phyloP scores from a whole-genome alignment of 1,140 invertebrate genomes.

The Dinoponera quadriceps region DNA sequence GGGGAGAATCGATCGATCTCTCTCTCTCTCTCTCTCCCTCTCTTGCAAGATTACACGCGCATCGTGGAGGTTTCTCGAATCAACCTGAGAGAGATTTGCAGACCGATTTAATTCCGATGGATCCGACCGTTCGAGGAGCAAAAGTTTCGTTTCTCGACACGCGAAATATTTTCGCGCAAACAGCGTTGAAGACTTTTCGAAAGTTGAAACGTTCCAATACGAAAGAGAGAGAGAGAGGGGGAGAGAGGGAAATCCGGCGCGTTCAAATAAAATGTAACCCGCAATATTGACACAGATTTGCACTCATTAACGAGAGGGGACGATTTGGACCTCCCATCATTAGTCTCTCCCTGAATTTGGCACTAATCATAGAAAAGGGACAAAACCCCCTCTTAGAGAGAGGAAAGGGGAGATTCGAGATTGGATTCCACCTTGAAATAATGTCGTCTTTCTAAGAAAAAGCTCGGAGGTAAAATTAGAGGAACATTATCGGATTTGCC shows the following conservation, averaged over 20 bases:
- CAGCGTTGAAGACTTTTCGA: background rate
- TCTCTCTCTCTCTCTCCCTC: no score
- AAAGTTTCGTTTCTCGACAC: background rate
- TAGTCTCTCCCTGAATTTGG: background rate
- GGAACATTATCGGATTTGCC: conserved; percentile 41
- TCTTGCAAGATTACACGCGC: conserved; percentile 22
- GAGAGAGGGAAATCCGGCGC: no score
- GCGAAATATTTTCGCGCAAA: background rate
- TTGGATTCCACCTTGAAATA: conserved; percentile 5
- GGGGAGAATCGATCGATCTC: conserved; percentile 31
- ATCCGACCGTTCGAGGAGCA: background rate
- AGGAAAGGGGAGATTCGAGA: background rate
- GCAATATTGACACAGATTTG: no score
- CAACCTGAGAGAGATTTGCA: background rate
- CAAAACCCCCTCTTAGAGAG: no score
- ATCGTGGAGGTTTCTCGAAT: background rate
- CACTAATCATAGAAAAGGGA: background rate
- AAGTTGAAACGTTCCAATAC: background rate
- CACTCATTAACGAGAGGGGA: no score
- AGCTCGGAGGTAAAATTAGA: conserved; percentile 5
- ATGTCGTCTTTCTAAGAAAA: conserved; percentile 1
- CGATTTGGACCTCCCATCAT: no score
- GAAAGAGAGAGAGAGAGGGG: no score
- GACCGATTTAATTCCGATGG: conserved; percentile 11
- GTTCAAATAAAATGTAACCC: background rate